phyloP scores from a whole-genome alignment of 2,113 vertebrate species.

The Galemys pyrenaicus region DNA sequence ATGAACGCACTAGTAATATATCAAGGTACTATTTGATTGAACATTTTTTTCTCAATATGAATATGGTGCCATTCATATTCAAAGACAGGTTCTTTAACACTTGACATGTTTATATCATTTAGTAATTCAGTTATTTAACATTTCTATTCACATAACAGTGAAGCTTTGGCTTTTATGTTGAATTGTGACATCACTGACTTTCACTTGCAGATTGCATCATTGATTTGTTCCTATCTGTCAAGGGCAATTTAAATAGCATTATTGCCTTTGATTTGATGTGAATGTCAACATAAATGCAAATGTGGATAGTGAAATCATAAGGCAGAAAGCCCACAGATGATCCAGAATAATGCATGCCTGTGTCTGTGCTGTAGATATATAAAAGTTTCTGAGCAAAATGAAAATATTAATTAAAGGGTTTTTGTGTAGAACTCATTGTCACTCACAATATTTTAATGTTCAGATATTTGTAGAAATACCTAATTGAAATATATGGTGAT shows the following conservation, averaged over 20 bases:
- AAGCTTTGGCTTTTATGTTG: neutral
- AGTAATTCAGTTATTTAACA: neutral
- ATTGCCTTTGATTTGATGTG: neutral
- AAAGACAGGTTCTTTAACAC: neutral
- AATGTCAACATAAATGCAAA: neutral
- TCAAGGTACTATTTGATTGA: neutral
- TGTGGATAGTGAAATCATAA: neutral
- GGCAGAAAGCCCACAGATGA: neutral
- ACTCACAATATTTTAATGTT: neutral
- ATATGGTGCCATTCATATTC: neutral
- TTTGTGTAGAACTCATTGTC: neutral
- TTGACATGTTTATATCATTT: neutral
- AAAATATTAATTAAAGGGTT: neutral
- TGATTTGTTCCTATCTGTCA: constrained; percentile 19
- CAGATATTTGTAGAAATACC: neutral
- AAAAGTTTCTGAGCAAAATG: neutral
- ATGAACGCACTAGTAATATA: neutral
- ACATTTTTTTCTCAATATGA: neutral
- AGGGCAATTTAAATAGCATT: neutral
- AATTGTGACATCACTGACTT: neutral
- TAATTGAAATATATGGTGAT: neutral
- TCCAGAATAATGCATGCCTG: neutral
- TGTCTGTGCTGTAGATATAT: neutral
- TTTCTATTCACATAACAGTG: neutral
- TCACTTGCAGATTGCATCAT: neutral